Percentiles rank a stretch among this genome's conserved stretches.
phyloP scores from a whole-genome alignment of 2,888 invertebrate genomes.

The Stenchaetothrips biformis region DNA sequence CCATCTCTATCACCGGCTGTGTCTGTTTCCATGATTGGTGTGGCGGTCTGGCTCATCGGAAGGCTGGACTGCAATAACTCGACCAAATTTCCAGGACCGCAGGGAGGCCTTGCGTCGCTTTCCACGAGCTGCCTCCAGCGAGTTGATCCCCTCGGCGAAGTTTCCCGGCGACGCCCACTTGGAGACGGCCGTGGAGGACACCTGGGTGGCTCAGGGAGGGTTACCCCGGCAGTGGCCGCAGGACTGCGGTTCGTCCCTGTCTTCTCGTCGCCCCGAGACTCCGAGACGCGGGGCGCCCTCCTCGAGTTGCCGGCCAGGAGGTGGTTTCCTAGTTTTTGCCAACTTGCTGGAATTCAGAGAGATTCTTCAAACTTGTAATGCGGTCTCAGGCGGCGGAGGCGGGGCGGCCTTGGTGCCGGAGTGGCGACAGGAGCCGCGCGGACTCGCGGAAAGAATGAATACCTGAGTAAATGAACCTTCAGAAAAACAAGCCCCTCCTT shows the following conservation, averaged over 20 bases:
- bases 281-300: background rate
- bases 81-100: too few species aligned
- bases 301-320: background rate
- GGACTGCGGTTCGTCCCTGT: background rate
- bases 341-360: constrained; percentile 4
- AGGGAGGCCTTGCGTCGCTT: too few species aligned
- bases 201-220: background rate
- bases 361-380: constrained; percentile 12
- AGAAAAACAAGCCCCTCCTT: background rate
- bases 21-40: too few species aligned
- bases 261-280: background rate
- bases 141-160: too few species aligned
- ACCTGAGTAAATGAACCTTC: background rate
- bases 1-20: too few species aligned
- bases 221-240: background rate
- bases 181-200: too few species aligned
- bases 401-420: background rate
- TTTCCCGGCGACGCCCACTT: too few species aligned
- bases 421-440: background rate
- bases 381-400: background rate
- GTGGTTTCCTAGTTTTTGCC: background rate
- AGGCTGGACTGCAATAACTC: too few species aligned
- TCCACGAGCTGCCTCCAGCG: too few species aligned
- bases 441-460: background rate
- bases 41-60: too few species aligned